Evolutionary conservation across 2,888 invertebrate genomes (phyloP).

Genomic region (Acrobasis suavella): DNA sequence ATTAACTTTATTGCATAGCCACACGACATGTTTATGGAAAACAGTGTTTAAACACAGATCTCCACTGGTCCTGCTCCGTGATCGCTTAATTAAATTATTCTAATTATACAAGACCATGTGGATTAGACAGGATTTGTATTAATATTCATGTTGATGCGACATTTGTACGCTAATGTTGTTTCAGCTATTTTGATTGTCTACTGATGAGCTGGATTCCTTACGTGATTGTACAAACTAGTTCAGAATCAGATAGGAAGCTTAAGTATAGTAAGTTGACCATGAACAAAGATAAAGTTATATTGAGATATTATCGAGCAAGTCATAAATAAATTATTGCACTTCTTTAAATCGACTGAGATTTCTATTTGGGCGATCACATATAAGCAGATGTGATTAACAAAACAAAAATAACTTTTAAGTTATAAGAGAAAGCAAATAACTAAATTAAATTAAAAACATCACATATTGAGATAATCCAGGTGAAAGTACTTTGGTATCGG

Average conservation of each 20-base stretch:
- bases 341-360: too few species aligned
- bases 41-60: conserved; percentile 29
- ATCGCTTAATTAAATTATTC: conserved; percentile 26
- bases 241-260: too few species aligned
- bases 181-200: conserved; percentile 18
- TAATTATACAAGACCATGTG: conserved; percentile 24
- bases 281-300: too few species aligned
- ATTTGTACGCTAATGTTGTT: conserved; percentile 15
- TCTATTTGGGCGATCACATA: too few species aligned
- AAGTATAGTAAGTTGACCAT: not conserved
- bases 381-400: too few species aligned
- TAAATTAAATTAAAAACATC: too few species aligned
- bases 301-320: not conserved
- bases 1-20: conserved; percentile 52
- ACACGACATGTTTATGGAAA: conserved; percentile 52
- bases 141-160: conserved; percentile 20
- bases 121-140: conserved; percentile 25
- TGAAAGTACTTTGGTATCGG: too few species aligned
- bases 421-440: too few species aligned
- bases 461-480: too few species aligned
- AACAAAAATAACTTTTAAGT: too few species aligned
- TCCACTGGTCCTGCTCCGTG: conserved; percentile 38
- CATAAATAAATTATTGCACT: too few species aligned
- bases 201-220: conserved; percentile 5
- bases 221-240: conserved; percentile 9